A percentile compares a stretch with the other conserved stretches of the same genome.
Conservation (phyloP, 2,888 invertebrate species). For the Pilophorus perplexus region DNA sequence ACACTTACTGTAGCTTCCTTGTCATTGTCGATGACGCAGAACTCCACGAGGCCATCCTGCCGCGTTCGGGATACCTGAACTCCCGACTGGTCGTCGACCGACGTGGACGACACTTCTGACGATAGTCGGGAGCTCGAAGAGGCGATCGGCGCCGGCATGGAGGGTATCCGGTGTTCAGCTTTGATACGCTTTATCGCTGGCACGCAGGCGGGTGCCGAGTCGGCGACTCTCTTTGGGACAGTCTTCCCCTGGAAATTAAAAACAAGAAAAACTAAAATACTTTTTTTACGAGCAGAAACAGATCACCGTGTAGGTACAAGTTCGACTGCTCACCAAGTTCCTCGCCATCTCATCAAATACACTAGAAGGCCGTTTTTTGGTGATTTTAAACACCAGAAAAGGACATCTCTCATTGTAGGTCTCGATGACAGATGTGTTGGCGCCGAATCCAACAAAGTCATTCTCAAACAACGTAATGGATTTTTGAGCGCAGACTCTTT, state of each 20-base stretch:
- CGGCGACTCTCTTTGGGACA: no score
- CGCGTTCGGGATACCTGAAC: neutral
- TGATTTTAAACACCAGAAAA: slow-evolving; percentile 15
- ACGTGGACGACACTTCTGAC: neutral
- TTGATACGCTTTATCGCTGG: no score
- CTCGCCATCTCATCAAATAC: neutral
- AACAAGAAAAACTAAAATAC: no score
- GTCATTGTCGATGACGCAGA: neutral
- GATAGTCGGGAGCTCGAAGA: no score
- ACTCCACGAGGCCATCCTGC: neutral
- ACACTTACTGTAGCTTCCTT: no score
- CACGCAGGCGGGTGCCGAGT: no score
- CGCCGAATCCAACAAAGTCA: slow-evolving; percentile 24
- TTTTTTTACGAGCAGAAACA: no score
- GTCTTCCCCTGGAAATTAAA: no score
- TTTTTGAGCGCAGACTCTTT: neutral
- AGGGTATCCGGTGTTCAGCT: no score
- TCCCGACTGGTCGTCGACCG: no score
- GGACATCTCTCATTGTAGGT: neutral
- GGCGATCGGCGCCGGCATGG: no score
- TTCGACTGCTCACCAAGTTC: slow-evolving; percentile 3
- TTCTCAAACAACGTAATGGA: slow-evolving; percentile 6
- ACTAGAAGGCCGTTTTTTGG: slow-evolving; percentile 6
- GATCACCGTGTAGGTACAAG: no score
- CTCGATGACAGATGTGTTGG: neutral